Evolutionary conservation across 1,140 invertebrate species (phyloP), one percentile per base, ranked within the genome.

Genomic region (Adelges cooleyi): DNA sequence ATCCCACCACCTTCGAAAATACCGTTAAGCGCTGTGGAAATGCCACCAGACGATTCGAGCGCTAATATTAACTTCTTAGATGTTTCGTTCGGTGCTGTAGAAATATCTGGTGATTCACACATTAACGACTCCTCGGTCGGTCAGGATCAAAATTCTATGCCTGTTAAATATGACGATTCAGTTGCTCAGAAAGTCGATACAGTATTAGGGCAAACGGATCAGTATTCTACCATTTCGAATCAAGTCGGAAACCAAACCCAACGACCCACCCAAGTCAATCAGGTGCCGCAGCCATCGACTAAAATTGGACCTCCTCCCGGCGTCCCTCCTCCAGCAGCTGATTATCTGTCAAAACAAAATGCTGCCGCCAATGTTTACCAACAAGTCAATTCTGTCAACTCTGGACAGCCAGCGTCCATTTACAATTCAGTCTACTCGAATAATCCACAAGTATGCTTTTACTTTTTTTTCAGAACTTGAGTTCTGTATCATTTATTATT

Each of bases 1-100:
- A 82, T 92, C 52, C 90, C 90, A 56, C 89, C 89, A 46, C 90
- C 91, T 15, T 93, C 91, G 18, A 95, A 95, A 84, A 96, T 97
- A 70, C 93, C 92, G 36, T 83, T 90, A 17, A 89, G 84, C 67
- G 93, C 92, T 49, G 93, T 97, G 27, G 92, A 96, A 75, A 97
- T 97, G 93, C 93, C 82, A 46, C 93, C 82, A 50, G 90, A 89
- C 53, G 91, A 93, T 75, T 79, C 80, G 65, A 82, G 80, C 69
- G 79, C 78, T n/a, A 65, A 70, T 67, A 86, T 90, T 67, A 82
- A 82, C 67, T 86, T 87, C 70, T 79, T 97, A 51, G 92, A 95
- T 78, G 90, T 95, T 51, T 92, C 95, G 76, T 95, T 97, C 77
- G 92, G 92, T 62, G 90, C 84, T 17, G 77, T 95, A 68, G 92